A percentile compares a stretch with the other conserved stretches of the same genome.
These are phyloP conservation scores for Pachymerium ferrugineum DNA, from an alignment of 2,888 invertebrate species.

Conservation along the genomic window DNA sequence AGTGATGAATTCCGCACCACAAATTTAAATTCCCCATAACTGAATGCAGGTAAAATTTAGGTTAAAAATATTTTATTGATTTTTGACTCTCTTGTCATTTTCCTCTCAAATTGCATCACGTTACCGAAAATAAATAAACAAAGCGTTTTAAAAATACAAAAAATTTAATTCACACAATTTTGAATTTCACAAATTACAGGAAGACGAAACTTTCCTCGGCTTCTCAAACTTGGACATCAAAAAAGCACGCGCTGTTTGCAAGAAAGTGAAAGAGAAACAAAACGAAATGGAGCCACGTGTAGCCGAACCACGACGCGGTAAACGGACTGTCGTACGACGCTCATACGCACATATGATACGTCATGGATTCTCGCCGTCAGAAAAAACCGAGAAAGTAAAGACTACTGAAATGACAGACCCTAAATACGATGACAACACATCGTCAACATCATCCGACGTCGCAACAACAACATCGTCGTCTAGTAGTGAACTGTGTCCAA, in stretches of 20 bases:
- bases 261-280: not conserved
- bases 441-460: no score
- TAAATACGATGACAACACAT: not conserved
- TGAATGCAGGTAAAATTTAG: no score
- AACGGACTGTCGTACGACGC: conserved; percentile 12
- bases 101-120: no score
- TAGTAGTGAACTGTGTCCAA: not conserved
- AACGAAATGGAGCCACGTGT: not conserved
- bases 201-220: conserved; percentile 34
- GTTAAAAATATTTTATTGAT: no score
- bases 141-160: no score
- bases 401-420: not conserved
- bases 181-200: conserved; percentile 28
- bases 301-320: not conserved
- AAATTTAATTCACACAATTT: not conserved
- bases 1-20: no score
- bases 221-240: conserved; percentile 31
- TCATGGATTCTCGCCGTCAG: conserved; percentile 19
- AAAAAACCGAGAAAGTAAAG: not conserved
- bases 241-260: conserved; percentile 6
- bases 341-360: conserved; percentile 32
- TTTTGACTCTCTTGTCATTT: not conserved
- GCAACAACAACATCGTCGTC: no score
- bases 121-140: no score
- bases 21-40: no score